Evolutionary conservation across 2,113 vertebrate species (phyloP).

Genomic region (Mirounga angustirostris): DNA sequence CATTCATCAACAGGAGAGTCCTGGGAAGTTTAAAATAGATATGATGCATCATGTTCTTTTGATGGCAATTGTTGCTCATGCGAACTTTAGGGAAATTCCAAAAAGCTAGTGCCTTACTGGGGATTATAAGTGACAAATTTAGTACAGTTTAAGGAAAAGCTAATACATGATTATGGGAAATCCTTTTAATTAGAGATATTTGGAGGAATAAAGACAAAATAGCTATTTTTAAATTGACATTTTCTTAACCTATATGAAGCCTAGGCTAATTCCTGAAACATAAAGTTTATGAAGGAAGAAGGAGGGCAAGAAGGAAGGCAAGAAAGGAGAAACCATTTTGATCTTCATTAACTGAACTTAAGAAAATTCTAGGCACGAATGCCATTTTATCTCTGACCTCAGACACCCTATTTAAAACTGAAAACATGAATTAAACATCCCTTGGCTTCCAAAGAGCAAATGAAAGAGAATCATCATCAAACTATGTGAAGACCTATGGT

Average conservation of each 20-base stretch:
- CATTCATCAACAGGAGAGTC: conserved; percentile 3
- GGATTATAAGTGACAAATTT: conserved; percentile 31
- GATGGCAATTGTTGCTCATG: neutral
- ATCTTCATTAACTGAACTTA: neutral
- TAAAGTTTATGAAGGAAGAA: neutral
- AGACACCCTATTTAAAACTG: neutral
- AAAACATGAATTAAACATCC: neutral
- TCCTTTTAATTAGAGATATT: conserved; percentile 36
- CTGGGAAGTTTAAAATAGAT: conserved; percentile 25
- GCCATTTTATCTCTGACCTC: neutral
- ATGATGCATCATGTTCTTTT: neutral
- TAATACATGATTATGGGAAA: neutral
- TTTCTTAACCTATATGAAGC: neutral
- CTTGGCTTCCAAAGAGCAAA: neutral
- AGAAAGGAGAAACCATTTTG: neutral
- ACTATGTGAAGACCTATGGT: neutral
- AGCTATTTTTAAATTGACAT: neutral
- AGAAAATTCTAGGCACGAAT: neutral
- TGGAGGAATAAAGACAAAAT: conserved; percentile 2
- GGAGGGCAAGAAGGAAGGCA: neutral
- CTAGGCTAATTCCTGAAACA: neutral
- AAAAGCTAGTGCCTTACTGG: neutral
- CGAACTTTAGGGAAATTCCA: conserved; percentile 19
- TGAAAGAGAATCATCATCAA: conserved; percentile 15
- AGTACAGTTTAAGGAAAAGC: neutral